These are phyloP conservation scores for Latrodectus elegans DNA, from an alignment of 2,888 invertebrate genomes.

Conservation along the genomic window DNA sequence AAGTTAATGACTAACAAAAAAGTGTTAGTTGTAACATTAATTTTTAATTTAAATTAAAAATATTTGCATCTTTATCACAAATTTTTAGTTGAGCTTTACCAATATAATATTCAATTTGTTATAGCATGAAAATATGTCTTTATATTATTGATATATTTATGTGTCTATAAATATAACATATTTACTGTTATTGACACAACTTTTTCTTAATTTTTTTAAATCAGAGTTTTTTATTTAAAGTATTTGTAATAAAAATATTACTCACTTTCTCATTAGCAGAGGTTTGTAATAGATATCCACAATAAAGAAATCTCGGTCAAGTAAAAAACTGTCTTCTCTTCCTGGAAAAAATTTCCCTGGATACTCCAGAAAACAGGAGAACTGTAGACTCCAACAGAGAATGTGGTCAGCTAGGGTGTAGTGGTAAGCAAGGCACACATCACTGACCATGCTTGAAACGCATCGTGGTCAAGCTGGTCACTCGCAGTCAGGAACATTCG, in stretches of 20 bases:
- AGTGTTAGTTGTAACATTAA: too few species aligned
- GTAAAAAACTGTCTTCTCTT: background rate
- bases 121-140: too few species aligned
- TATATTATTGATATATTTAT: too few species aligned
- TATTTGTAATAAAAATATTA: background rate
- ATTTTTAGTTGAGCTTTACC: too few species aligned
- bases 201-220: too few species aligned
- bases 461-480: constrained; percentile 50
- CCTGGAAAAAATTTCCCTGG: background rate
- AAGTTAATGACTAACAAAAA: too few species aligned
- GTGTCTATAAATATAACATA: too few species aligned
- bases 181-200: too few species aligned
- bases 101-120: too few species aligned
- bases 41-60: too few species aligned
- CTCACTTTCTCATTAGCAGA: background rate
- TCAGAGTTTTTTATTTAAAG: too few species aligned
- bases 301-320: background rate
- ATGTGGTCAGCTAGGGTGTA: constrained; percentile 53
- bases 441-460: constrained; percentile 64
- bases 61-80: too few species aligned
- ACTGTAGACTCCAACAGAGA: background rate
- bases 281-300: background rate
- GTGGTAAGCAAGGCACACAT: constrained; percentile 61
- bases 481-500: background rate
- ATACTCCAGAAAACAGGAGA: background rate